Evolutionary conservation across 2,888 invertebrate genomes (phyloP).

Genomic region (Vesta saturnalis): DNA sequence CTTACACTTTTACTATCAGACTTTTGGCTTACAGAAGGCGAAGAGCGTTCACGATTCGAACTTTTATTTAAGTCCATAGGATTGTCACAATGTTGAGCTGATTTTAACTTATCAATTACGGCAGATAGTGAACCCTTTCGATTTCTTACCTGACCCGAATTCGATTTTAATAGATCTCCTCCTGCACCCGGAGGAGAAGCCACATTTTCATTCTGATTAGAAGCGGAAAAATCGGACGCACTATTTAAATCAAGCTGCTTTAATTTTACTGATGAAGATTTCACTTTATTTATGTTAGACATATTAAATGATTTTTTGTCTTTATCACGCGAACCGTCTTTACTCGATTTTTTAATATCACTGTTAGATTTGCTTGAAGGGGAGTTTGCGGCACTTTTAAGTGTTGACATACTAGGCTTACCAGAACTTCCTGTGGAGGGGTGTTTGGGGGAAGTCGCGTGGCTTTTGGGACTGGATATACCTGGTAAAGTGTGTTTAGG

Average conservation of each 20-base stretch:
- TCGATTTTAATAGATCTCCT: slow-evolving; percentile 70
- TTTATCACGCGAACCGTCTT: slow-evolving; percentile 62
- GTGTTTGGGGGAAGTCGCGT: slow-evolving; percentile 84
- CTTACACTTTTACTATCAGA: slow-evolving; percentile 48
- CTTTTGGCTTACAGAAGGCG: slow-evolving; percentile 50
- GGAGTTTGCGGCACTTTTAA: slow-evolving; percentile 82
- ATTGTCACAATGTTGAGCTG: slow-evolving; percentile 75
- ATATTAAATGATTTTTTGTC: slow-evolving; percentile 58
- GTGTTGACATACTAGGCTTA: slow-evolving; percentile 88
- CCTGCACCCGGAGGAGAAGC: slow-evolving; percentile 66
- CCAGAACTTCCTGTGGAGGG: slow-evolving; percentile 76
- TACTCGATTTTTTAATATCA: slow-evolving; percentile 66
- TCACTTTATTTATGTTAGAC: slow-evolving; percentile 61
- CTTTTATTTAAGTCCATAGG: slow-evolving; percentile 65
- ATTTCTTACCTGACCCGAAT: slow-evolving; percentile 71
- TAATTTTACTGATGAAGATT: slow-evolving; percentile 72
- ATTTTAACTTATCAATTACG: slow-evolving; percentile 87
- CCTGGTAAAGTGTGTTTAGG: slow-evolving; percentile 76
- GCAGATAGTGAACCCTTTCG: slow-evolving; percentile 80
- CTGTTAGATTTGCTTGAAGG: slow-evolving; percentile 73
- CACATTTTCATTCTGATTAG: slow-evolving; percentile 54
- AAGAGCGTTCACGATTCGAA: slow-evolving; percentile 48
- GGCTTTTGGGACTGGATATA: slow-evolving; percentile 81
- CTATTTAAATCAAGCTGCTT: slow-evolving; percentile 71
- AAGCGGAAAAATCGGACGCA: slow-evolving; percentile 38